phyloP scores from a whole-genome alignment of 2,888 invertebrate species.

The Pemphredon lugubris region DNA sequence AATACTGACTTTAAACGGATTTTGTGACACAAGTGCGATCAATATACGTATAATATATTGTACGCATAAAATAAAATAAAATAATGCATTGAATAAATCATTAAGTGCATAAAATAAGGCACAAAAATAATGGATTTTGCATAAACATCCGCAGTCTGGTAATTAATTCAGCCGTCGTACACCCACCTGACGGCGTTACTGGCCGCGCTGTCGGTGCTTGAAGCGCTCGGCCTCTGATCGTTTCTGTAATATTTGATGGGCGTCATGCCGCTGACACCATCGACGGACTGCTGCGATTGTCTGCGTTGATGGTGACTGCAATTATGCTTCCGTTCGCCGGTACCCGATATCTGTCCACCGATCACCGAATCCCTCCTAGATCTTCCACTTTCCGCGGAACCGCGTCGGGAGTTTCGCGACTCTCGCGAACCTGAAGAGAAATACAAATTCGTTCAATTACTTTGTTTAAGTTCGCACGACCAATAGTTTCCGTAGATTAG shows the following conservation, averaged over 20 bases:
- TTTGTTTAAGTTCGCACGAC: background rate
- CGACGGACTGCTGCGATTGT: slow-evolving; percentile 78
- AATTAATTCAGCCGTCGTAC: too few relatives aligned
- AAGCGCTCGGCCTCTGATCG: slow-evolving; percentile 87
- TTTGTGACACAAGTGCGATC: too few relatives aligned
- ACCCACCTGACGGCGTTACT: too few relatives aligned
- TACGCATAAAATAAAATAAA: too few relatives aligned
- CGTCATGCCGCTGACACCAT: slow-evolving; percentile 66
- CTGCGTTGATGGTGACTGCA: slow-evolving; percentile 78
- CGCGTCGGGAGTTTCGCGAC: slow-evolving; percentile 83
- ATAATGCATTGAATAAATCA: too few relatives aligned
- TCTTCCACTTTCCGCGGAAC: slow-evolving; percentile 87
- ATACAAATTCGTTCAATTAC: too few relatives aligned
- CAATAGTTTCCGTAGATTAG: too few relatives aligned
- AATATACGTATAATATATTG: too few relatives aligned
- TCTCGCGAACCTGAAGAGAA: slow-evolving; percentile 87
- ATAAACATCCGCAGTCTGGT: too few relatives aligned
- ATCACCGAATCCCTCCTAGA: slow-evolving; percentile 86
- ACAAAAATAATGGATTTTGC: too few relatives aligned
- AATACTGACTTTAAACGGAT: too few relatives aligned
- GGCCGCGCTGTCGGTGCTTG: slow-evolving; percentile 83
- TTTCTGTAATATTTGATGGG: slow-evolving; percentile 83
- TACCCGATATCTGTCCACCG: slow-evolving; percentile 69
- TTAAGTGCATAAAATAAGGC: too few relatives aligned
- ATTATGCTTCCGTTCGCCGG: slow-evolving; percentile 75